Conservation (phyloP, 2,888 invertebrate genomes). For the Ormyrus labotus region DNA sequence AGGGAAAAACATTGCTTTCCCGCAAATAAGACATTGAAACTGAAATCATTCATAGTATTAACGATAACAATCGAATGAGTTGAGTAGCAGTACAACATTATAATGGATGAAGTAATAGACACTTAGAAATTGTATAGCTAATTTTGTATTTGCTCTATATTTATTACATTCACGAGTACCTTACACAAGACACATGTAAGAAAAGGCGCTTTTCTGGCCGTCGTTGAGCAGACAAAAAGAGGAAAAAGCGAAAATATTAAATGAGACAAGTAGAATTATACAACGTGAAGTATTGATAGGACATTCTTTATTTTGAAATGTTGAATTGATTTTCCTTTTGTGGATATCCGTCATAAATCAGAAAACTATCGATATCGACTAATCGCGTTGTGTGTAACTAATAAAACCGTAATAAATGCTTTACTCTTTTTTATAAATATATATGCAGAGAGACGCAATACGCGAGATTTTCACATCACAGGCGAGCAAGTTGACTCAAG, state of each 20-base stretch:
- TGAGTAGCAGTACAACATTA: constrained; percentile 53
- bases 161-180: constrained; percentile 65
- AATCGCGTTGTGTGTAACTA: constrained; percentile 53
- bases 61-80: constrained; percentile 52
- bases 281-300: neutral
- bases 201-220: constrained; percentile 32
- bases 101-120: constrained; percentile 62
- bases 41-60: constrained; percentile 58
- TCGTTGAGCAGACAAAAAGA: constrained; percentile 28
- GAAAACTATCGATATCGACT: constrained; percentile 39
- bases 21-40: constrained; percentile 21
- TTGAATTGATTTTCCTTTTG: constrained; percentile 35
- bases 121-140: constrained; percentile 67
- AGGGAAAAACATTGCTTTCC: constrained; percentile 21
- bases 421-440: constrained; percentile 49
- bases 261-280: constrained; percentile 32
- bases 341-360: constrained; percentile 28
- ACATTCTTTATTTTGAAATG: constrained; percentile 32
- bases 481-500: constrained; percentile 53
- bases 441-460: constrained; percentile 37
- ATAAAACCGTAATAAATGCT: constrained; percentile 40
- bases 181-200: constrained; percentile 44
- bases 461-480: constrained; percentile 45
- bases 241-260: constrained; percentile 12
- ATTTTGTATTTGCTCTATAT: constrained; percentile 71